Conservation (phyloP, 2,113 vertebrate species). For the Ovis aries region DNA sequence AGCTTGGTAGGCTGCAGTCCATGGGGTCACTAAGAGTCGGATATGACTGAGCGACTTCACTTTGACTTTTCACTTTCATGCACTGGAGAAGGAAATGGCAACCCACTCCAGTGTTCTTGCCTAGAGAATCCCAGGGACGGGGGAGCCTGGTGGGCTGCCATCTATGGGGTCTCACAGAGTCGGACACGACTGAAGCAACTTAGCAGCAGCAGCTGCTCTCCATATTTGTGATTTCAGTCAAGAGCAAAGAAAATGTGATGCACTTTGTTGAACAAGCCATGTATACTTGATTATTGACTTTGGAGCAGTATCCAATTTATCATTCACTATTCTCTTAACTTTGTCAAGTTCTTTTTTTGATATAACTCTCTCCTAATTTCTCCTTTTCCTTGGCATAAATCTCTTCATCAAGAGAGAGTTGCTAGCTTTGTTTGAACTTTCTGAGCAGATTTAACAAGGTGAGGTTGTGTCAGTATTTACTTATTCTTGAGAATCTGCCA, state of each 20-base stretch:
- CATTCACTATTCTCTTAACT: neutral
- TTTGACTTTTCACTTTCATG: no score
- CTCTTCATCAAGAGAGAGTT: neutral
- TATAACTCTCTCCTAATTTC: neutral
- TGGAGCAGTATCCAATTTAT: neutral
- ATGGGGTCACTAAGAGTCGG: no score
- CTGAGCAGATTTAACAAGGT: neutral
- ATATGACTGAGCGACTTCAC: no score
- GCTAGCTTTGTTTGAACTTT: neutral
- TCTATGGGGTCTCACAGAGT: no score
- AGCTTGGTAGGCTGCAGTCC: no score
- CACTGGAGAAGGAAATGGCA: no score
- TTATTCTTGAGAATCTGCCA: neutral
- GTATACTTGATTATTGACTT: neutral
- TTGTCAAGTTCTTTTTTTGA: neutral
- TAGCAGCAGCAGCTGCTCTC: neutral
- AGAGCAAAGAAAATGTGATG: neutral
- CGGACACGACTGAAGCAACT: no score
- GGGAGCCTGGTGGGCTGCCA: no score
- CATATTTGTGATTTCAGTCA: neutral
- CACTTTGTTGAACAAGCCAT: neutral
- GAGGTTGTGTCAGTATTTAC: neutral
- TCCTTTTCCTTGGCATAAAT: neutral
- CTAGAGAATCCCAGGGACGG: no score
- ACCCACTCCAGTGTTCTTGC: no score